Percentiles rank a stretch among this genome's conserved stretches.
phyloP scores from a whole-genome alignment of 2,888 invertebrate genomes.

The Drosophila anomelani region DNA sequence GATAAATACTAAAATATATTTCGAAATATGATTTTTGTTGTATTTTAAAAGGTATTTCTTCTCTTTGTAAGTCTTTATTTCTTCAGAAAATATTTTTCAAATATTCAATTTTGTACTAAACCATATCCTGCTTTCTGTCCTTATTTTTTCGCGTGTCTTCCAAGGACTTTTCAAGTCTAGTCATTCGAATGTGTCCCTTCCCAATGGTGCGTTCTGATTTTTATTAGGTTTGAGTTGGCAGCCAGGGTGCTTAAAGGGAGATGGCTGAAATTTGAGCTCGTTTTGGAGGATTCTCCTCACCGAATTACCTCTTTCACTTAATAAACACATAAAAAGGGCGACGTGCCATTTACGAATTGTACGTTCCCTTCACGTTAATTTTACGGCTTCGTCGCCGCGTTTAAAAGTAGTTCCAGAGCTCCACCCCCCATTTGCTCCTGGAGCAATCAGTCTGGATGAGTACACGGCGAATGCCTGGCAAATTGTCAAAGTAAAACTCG shows the following conservation, averaged over 20 bases:
- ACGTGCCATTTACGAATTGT: slow-evolving; percentile 20
- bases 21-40: too few species aligned
- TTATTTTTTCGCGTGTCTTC: background rate
- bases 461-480: slow-evolving; percentile 14
- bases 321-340: slow-evolving; percentile 31
- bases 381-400: slow-evolving; percentile 24
- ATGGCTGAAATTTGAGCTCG: background rate
- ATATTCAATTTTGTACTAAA: background rate
- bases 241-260: slow-evolving; percentile 48
- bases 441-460: slow-evolving; percentile 23
- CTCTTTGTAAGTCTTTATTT: background rate
- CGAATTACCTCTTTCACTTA: slow-evolving; percentile 31
- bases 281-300: background rate
- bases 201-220: slow-evolving; percentile 46
- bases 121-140: too few species aligned
- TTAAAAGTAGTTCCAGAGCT: slow-evolving; percentile 37
- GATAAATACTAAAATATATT: too few species aligned
- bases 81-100: background rate
- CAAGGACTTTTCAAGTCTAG: slow-evolving; percentile 49
- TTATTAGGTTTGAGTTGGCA: slow-evolving; percentile 65
- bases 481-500: slow-evolving; percentile 54
- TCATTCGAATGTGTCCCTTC: background rate
- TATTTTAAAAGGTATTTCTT: background rate
- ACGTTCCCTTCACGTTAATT: slow-evolving; percentile 13
- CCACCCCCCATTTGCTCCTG: slow-evolving; percentile 12